Evolutionary conservation across 2,113 vertebrate genomes (phyloP).

Genomic region (Hepsetus odoe): DNA sequence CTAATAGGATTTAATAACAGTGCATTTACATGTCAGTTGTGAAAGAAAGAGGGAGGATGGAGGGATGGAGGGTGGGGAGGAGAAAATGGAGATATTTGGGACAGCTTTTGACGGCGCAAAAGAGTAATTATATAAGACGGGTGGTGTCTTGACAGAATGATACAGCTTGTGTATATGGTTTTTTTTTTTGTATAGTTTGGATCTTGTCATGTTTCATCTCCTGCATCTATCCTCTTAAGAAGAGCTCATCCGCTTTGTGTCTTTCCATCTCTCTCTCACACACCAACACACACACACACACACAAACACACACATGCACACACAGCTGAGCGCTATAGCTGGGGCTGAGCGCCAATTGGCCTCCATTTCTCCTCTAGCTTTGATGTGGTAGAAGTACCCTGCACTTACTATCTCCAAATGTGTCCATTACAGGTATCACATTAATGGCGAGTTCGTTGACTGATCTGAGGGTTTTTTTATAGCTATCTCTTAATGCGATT

Average conservation of each 20-base stretch:
- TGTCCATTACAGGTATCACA: slow-evolving; percentile 54
- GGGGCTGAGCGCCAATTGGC: slow-evolving; percentile 51
- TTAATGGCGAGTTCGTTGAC: slow-evolving; percentile 48
- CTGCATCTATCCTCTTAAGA: slow-evolving; percentile 55
- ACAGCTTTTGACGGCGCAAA: slow-evolving; percentile 39
- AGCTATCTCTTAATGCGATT: slow-evolving; percentile 31
- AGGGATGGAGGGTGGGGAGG: slow-evolving; percentile 28
- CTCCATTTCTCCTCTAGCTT: slow-evolving; percentile 45
- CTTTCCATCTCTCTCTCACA: slow-evolving; percentile 4
- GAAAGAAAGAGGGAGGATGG: slow-evolving; percentile 32
- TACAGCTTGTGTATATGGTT: slow-evolving; percentile 48
- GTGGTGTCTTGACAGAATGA: slow-evolving; percentile 42
- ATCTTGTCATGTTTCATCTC: slow-evolving; percentile 58
- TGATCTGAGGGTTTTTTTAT: slow-evolving; percentile 46
- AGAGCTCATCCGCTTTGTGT: slow-evolving; percentile 44
- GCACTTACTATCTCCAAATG: slow-evolving; percentile 48
- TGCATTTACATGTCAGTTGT: slow-evolving; percentile 59
- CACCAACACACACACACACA: slow-evolving; percentile 1
- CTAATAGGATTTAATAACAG: slow-evolving; percentile 61
- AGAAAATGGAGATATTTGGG: slow-evolving; percentile 44
- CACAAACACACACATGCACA: slow-evolving; percentile 5
- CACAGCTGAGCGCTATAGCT: too few species aligned
- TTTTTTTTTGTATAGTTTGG: slow-evolving; percentile 51
- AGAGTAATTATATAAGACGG: slow-evolving; percentile 55
- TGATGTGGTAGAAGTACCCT: slow-evolving; percentile 52